Evolutionary conservation across 1,140 invertebrate genomes (phyloP).

Genomic region (Matsumurasca onukii): DNA sequence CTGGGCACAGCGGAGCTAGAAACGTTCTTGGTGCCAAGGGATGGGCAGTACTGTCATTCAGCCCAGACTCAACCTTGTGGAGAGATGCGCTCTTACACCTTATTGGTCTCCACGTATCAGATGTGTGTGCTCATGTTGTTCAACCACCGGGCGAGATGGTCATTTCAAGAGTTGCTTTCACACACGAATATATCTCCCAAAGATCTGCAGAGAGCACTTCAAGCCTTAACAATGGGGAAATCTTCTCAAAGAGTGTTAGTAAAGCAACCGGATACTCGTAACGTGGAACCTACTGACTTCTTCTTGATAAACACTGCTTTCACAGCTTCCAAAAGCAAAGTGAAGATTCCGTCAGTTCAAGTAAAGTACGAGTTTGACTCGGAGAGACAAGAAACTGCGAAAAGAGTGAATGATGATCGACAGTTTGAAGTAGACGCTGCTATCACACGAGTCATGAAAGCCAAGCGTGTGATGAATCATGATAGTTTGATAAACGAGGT

Average conservation of each 20-base stretch:
- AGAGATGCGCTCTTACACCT: constrained; percentile 54
- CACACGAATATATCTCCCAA: background rate
- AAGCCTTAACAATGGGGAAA: background rate
- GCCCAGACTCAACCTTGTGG: constrained; percentile 24
- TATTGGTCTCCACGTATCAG: constrained; percentile 65
- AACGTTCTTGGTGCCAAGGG: constrained; percentile 53
- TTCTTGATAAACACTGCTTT: background rate
- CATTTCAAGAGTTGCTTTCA: background rate
- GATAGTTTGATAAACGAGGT: background rate
- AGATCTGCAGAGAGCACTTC: background rate
- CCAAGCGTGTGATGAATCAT: background rate
- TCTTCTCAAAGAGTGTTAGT: background rate
- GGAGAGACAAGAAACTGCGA: background rate
- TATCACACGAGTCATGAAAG: background rate
- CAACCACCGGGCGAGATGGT: constrained; percentile 49
- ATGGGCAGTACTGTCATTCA: constrained; percentile 36
- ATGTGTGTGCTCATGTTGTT: constrained; percentile 73
- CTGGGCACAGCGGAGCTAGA: constrained; percentile 67
- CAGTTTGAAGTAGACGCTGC: background rate
- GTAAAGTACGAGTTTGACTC: background rate
- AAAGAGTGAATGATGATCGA: background rate
- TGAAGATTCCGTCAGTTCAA: background rate
- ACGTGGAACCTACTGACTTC: background rate
- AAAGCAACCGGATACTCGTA: background rate
- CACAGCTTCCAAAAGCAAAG: background rate